Base-by-base conservation (phyloP, 2,888 invertebrate species). In the Villa cingulata region DNA sequence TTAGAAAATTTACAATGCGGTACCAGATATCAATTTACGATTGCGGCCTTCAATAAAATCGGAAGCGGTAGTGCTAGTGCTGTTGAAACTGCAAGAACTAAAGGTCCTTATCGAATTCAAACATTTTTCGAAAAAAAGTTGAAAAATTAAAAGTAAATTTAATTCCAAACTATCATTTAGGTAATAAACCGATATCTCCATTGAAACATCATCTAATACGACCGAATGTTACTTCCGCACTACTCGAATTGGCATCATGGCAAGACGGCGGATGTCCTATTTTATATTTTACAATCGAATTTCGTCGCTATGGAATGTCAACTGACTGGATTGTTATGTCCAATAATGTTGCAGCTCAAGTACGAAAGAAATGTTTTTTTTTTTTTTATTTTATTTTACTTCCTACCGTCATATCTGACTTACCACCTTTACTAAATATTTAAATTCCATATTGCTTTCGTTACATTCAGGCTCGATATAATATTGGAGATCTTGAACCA, bases 221-320 rank as follows among this genome's bases (percentile, higher is more conserved):
- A 41, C 74, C 82, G 51, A 89, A 88, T 62, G 78, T 83, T 0
- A 86, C 87, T 0, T 83, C 83, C 1, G 80, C 83, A 17, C 75
- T 81, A 44, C 72, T 89, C 17, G 83, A 85, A 60, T 73, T 89
- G 52, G 77, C 80, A 45, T 78, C 83, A 9, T 89, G 88, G 88
- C 78, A 82, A 18, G 83, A 82, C 57, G 82, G 83, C 1, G 86
- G 86, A 37, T 90, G 89, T 62, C 80, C 85, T 0, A 81, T 89
- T 56, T 73, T 77, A 1, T 81, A 82, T 50, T 85, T 84, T 41
- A 64, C 66, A 23, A 63, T 68, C n/a, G 68, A 68, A 47, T 68
- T 66, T 34, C 62, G 61, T 37, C 58, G 60, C 15, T 58, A 63
- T 46, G 61, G 60, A 14, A 53, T 60, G 4, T 59, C 62, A 0